Percentiles rank a stretch among this genome's conserved stretches.
These are phyloP conservation scores for Cervus canadensis DNA, from an alignment of 2,113 vertebrate species.

Conservation along the genomic window DNA sequence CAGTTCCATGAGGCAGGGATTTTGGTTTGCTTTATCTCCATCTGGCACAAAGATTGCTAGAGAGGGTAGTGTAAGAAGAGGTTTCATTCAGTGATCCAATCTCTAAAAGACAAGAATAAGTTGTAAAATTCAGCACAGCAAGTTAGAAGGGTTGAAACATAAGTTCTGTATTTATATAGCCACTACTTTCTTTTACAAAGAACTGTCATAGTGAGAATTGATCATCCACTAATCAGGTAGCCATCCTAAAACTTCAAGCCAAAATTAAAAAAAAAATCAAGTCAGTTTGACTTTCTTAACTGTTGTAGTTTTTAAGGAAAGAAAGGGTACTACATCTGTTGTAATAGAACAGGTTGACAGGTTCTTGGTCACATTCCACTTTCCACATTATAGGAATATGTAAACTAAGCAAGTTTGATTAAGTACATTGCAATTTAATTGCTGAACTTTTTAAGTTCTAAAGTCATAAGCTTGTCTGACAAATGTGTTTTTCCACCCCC, in stretches of 20 bases:
- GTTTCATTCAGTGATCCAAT: neutral
- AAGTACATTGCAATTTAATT: slow-evolving; percentile 30
- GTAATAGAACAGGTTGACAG: slow-evolving; percentile 31
- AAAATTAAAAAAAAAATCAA: neutral
- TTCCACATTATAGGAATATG: slow-evolving; percentile 39
- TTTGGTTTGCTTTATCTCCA: neutral
- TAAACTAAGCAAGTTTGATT: slow-evolving; percentile 39
- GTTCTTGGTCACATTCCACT: slow-evolving; percentile 35
- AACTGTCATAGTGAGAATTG: neutral
- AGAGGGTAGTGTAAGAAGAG: neutral
- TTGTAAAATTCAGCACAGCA: neutral
- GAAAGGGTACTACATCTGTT: slow-evolving; percentile 13
- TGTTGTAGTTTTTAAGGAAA: neutral
- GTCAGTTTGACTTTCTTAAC: slow-evolving; percentile 11
- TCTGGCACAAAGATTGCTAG: neutral
- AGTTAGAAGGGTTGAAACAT: neutral
- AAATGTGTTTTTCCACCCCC: neutral
- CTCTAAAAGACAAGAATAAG: slow-evolving; percentile 5
- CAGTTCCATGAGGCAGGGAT: neutral
- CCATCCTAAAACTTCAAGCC: neutral
- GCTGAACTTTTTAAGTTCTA: slow-evolving; percentile 8
- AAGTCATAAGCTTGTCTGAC: slow-evolving; percentile 33
- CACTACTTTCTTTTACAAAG: neutral
- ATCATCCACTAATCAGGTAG: neutral
- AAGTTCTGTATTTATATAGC: neutral